Evolutionary conservation across 2,113 vertebrate species (phyloP).

Genomic region (Fregetta grallaria): DNA sequence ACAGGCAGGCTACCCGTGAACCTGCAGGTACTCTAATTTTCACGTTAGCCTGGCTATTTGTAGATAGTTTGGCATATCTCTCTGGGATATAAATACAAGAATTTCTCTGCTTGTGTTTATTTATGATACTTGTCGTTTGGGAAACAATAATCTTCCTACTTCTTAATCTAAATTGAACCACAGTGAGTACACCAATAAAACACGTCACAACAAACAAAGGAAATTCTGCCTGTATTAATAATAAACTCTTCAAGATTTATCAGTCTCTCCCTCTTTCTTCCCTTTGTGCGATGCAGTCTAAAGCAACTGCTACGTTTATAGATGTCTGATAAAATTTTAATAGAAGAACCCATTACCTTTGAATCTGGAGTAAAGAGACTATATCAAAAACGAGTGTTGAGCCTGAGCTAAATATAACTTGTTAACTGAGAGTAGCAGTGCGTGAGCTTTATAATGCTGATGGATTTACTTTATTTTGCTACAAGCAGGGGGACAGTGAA

Average conservation of each 20-base stretch:
- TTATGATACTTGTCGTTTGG: constrained; percentile 62
- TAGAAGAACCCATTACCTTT: constrained; percentile 74
- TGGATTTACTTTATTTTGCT: constrained; percentile 8
- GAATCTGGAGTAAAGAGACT: constrained; percentile 62
- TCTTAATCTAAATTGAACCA: constrained; percentile 74
- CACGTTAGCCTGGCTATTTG: constrained; percentile 19
- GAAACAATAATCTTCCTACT: constrained; percentile 69
- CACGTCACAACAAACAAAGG: constrained; percentile 68
- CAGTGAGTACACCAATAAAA: constrained; percentile 61
- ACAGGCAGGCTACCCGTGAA: not conserved
- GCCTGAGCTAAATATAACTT: constrained; percentile 46
- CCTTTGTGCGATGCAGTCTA: constrained; percentile 58
- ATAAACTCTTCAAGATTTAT: constrained; percentile 77
- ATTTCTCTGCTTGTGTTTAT: constrained; percentile 61
- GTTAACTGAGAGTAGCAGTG: not conserved
- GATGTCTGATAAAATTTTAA: constrained; percentile 77
- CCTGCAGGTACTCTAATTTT: not conserved
- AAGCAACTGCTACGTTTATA: constrained; percentile 73
- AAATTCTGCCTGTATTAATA: constrained; percentile 76
- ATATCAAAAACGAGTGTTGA: constrained; percentile 50
- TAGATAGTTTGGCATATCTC: not conserved
- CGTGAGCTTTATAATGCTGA: not conserved
- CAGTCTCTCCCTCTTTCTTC: constrained; percentile 60
- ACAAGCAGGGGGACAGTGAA: not conserved
- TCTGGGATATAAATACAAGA: constrained; percentile 37